Conservation (phyloP, 2,113 vertebrate genomes). For the Brachyistius frenatus region DNA sequence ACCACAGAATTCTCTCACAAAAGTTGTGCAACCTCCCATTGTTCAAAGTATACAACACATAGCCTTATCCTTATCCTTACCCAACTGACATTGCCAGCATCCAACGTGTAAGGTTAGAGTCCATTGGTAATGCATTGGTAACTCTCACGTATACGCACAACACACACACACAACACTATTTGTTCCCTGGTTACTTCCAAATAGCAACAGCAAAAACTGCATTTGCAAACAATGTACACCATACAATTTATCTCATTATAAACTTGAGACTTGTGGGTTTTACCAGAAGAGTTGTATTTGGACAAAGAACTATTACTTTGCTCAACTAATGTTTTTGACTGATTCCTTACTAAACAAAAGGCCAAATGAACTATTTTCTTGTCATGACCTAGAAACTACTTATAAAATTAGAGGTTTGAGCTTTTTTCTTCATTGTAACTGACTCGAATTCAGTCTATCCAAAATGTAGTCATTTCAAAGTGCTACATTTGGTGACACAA, state of each 20-base stretch:
- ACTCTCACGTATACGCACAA: neutral
- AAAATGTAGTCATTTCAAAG: neutral
- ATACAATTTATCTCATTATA: neutral
- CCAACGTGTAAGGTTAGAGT: slow-evolving; percentile 85
- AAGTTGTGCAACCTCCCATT: neutral
- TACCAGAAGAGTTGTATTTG: too few species aligned
- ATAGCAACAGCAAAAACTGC: neutral
- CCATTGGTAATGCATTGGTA: slow-evolving; percentile 60
- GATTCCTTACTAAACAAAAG: too few species aligned
- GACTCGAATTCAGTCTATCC: neutral
- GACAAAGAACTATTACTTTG: too few species aligned
- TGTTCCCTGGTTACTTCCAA: slow-evolving; percentile 8
- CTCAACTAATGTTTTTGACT: too few species aligned
- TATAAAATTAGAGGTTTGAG: too few species aligned
- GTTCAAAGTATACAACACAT: slow-evolving; percentile 10
- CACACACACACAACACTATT: neutral
- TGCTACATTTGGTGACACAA: slow-evolving; percentile 1
- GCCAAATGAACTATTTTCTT: too few species aligned
- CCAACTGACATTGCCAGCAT: slow-evolving; percentile 37
- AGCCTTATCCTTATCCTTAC: slow-evolving; percentile 31
- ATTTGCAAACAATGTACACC: neutral
- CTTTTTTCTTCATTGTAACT: neutral
- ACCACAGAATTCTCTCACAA: neutral
- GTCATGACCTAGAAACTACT: too few species aligned
- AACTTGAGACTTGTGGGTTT: too few species aligned